Percentiles rank a stretch among this genome's conserved stretches.
These are phyloP conservation scores for Lophius americanus DNA, from an alignment of 2,797 vertebrate species.

Conservation along the genomic window DNA sequence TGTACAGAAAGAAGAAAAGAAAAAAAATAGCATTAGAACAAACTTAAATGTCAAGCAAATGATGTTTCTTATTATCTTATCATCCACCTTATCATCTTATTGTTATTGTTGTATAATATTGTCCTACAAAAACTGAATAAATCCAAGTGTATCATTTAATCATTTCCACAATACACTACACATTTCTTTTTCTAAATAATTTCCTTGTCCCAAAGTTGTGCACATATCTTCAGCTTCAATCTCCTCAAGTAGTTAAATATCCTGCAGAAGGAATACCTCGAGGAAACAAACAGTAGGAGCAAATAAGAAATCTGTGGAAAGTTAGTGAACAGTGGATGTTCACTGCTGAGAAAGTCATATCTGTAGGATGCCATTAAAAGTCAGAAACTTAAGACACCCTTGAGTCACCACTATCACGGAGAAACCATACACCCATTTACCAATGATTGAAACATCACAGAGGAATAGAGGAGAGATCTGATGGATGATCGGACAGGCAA, in stretches of 20 bases:
- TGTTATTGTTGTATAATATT: constrained; percentile 20
- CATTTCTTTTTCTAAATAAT: constrained; percentile 27
- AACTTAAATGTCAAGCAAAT: too few relatives aligned
- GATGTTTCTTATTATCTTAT: too few relatives aligned
- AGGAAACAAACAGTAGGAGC: constrained; percentile 47
- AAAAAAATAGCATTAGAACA: constrained; percentile 32
- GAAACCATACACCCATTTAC: constrained; percentile 57
- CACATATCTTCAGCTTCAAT: constrained; percentile 39
- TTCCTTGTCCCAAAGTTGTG: constrained; percentile 26
- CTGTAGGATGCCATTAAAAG: constrained; percentile 55
- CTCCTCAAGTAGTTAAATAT: constrained; percentile 45
- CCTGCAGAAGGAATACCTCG: constrained; percentile 36
- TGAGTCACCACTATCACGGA: constrained; percentile 44
- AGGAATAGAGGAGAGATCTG: constrained; percentile 24
- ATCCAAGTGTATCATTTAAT: constrained; percentile 10
- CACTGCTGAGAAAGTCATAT: constrained; percentile 71
- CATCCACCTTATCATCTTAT: too few relatives aligned
- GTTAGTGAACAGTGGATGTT: constrained; percentile 70
- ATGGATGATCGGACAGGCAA: background rate
- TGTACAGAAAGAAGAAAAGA: constrained; percentile 67
- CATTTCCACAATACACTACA: constrained; percentile 17
- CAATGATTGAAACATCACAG: constrained; percentile 53
- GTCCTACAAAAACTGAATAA: constrained; percentile 13
- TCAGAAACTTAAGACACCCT: constrained; percentile 36
- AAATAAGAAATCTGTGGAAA: constrained; percentile 68